phyloP scores from a whole-genome alignment of 2,888 invertebrate genomes.

The Fragum fragum region DNA sequence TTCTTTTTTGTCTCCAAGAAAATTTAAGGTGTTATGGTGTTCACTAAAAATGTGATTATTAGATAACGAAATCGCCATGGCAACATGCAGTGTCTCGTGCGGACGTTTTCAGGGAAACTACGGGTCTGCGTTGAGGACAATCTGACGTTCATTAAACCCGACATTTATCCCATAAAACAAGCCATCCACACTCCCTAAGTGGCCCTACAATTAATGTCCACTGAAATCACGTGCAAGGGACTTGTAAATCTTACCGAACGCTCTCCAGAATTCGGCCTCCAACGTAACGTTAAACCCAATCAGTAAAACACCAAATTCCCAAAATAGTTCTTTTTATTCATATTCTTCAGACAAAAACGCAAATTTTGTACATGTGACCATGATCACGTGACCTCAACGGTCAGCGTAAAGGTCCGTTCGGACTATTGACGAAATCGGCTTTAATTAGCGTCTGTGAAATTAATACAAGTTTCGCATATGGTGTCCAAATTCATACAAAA shows the following conservation, averaged over 20 bases:
- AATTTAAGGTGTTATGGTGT: conserved; percentile 10
- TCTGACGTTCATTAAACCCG: conserved; percentile 62
- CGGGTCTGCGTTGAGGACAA: conserved; percentile 45
- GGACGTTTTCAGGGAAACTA: conserved; percentile 5
- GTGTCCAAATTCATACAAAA: conserved; percentile 47
- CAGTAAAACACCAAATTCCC: conserved; percentile 65
- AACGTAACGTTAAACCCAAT: conserved; percentile 63
- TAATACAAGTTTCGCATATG: conserved; percentile 41
- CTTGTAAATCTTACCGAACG: conserved; percentile 58
- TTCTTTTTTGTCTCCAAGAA: conserved; percentile 4
- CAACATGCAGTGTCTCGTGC: conserved; percentile 17
- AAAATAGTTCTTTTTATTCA: conserved; percentile 36
- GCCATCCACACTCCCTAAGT: conserved; percentile 61
- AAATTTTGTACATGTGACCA: conserved; percentile 14
- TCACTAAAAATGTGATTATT: conserved; percentile 12
- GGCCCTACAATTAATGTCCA: conserved; percentile 67
- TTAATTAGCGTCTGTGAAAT: conserved; percentile 44
- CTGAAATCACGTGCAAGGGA: conserved; percentile 66
- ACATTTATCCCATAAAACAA: conserved; percentile 69
- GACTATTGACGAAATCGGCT: conserved; percentile 21
- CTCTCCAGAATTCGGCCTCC: conserved; percentile 46
- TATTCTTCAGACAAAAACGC: conserved; percentile 27
- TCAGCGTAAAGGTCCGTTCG: conserved; percentile 5
- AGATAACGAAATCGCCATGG: conserved; percentile 20
- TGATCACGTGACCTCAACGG: conserved; percentile 38